Evolutionary conservation across 2,113 vertebrate species (phyloP).

Genomic region (Dasyornis broadbenti): DNA sequence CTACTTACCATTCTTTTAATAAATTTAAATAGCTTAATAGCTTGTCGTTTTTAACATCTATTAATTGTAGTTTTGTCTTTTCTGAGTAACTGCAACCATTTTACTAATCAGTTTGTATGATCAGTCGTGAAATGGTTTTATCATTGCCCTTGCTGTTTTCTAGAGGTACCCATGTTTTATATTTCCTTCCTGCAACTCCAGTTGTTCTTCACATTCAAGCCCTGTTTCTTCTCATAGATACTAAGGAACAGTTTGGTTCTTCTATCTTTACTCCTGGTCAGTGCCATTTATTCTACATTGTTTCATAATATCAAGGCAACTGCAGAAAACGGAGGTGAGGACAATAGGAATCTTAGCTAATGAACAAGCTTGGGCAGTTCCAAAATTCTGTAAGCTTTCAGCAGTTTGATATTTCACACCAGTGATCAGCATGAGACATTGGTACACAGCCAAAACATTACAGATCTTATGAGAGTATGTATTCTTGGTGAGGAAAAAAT

Average conservation of each 20-base stretch:
- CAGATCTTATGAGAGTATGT: background rate
- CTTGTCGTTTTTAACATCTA: background rate
- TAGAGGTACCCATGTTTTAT: background rate
- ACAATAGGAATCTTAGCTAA: background rate
- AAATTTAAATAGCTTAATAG: background rate
- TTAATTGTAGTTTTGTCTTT: background rate
- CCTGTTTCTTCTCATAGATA: background rate
- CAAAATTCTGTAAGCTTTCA: background rate
- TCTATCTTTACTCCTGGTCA: background rate
- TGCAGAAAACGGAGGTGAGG: background rate
- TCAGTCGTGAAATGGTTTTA: background rate
- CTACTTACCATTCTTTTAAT: background rate
- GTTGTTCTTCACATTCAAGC: background rate
- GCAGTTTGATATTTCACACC: background rate
- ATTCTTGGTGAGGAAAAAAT: background rate
- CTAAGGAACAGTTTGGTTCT: background rate
- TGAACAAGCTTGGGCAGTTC: background rate
- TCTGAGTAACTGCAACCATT: background rate
- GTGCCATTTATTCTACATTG: background rate
- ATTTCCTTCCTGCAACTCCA: background rate
- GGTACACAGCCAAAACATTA: background rate
- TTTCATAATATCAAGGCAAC: background rate
- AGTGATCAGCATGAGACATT: background rate
- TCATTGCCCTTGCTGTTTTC: background rate
- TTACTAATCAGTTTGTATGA: background rate